These are phyloP conservation scores for Anabacerthia variegaticeps DNA, from an alignment of 2,797 vertebrate genomes.

Conservation along the genomic window DNA sequence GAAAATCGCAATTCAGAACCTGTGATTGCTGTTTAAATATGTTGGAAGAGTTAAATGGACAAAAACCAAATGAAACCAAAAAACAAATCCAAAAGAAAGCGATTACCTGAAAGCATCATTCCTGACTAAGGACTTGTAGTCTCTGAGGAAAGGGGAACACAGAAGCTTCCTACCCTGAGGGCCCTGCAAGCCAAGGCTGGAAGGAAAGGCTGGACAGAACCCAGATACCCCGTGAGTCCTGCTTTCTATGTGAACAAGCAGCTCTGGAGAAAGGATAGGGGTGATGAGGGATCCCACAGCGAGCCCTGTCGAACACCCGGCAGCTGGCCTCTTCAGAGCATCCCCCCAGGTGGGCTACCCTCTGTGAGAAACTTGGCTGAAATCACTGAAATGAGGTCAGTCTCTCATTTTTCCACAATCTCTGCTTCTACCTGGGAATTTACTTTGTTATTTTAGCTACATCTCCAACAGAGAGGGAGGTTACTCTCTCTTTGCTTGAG, in stretches of 20 bases:
- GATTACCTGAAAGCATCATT: neutral
- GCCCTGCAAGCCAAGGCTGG: neutral
- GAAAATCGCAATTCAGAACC: neutral
- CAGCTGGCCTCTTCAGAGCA: neutral
- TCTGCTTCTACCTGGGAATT: neutral
- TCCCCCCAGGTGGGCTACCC: neutral
- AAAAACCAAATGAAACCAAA: neutral
- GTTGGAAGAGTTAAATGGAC: neutral
- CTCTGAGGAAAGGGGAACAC: neutral
- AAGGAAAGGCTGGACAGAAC: neutral
- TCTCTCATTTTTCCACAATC: neutral
- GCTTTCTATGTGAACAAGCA: neutral
- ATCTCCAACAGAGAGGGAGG: neutral
- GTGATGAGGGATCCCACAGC: neutral
- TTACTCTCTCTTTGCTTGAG: neutral
- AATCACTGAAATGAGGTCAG: neutral
- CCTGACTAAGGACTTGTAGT: neutral
- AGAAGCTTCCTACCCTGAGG: neutral
- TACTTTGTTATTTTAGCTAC: neutral
- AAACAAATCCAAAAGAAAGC: neutral
- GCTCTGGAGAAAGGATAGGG: neutral
- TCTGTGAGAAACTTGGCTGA: neutral
- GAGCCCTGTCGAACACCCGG: neutral
- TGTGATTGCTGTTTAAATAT: neutral
- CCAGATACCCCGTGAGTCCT: fast-evolving